phyloP scores from a whole-genome alignment of 2,888 invertebrate genomes.

The Stenolophus ochropezus region DNA sequence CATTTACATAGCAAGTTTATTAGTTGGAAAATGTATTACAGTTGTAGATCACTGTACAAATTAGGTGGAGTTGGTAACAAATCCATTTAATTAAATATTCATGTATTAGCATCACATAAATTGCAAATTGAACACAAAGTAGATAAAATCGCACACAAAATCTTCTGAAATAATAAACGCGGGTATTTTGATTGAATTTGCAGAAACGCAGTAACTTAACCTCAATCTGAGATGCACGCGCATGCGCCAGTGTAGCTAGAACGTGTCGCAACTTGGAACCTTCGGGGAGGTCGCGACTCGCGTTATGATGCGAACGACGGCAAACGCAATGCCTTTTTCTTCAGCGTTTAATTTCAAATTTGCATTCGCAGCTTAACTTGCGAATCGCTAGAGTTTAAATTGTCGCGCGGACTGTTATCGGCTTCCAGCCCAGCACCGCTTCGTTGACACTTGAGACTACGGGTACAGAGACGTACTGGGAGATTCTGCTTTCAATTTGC shows the following conservation, averaged over 20 bases:
- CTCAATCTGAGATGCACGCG: constrained; percentile 7
- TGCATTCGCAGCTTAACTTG: constrained; percentile 59
- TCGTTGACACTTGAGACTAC: constrained; percentile 48
- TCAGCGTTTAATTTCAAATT: constrained; percentile 59
- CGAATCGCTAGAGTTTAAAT: constrained; percentile 47
- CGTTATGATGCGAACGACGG: constrained; percentile 43
- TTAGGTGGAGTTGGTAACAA: constrained; percentile 4
- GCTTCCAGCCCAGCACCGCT: constrained; percentile 34
- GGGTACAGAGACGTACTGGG: constrained; percentile 26
- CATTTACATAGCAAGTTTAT: neutral
- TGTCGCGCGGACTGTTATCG: constrained; percentile 55
- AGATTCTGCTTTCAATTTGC: neutral
- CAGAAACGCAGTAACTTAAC: constrained; percentile 18
- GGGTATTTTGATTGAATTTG: constrained; percentile 30
- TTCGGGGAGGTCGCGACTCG: neutral
- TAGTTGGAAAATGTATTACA: neutral
- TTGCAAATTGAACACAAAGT: constrained; percentile 11
- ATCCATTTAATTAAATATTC: constrained; percentile 31
- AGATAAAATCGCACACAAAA: constrained; percentile 6
- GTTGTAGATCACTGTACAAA: neutral
- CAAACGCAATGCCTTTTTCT: constrained; percentile 54
- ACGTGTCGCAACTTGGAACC: neutral
- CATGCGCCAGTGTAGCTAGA: neutral
- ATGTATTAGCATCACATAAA: constrained; percentile 13
- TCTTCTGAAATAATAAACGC: constrained; percentile 28